Conservation (phyloP, 2,888 invertebrate species). For the Melangyna quadrimaculata region DNA sequence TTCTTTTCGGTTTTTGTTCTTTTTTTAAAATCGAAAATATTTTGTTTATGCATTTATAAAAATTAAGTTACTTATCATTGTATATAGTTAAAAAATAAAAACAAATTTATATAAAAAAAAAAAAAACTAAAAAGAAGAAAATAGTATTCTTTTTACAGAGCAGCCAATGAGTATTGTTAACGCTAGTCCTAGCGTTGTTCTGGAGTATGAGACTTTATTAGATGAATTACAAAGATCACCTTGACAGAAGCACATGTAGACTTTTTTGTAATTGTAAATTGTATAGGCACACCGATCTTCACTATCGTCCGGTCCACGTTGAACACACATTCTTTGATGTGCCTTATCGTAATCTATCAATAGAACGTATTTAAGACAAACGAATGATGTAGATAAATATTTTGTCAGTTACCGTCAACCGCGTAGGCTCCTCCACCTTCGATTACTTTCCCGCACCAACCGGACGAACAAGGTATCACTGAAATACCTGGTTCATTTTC, state of each 20-base stretch:
- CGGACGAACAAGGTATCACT: slow-evolving; percentile 91
- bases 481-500: slow-evolving; percentile 87
- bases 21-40: background rate
- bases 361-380: background rate
- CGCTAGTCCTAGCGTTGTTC: slow-evolving; percentile 5
- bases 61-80: background rate
- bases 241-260: slow-evolving; percentile 94
- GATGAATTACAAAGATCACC: slow-evolving; percentile 91
- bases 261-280: slow-evolving; percentile 89
- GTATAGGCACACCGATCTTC: slow-evolving; percentile 95
- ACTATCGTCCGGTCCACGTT: slow-evolving; percentile 92
- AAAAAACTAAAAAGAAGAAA: slow-evolving; percentile 6
- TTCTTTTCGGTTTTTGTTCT: background rate
- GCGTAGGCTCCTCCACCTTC: slow-evolving; percentile 90
- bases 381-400: slow-evolving; percentile 9
- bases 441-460: slow-evolving; percentile 95
- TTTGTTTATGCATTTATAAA: slow-evolving; percentile 5
- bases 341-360: slow-evolving; percentile 90
- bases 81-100: slow-evolving; percentile 31
- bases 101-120: slow-evolving; percentile 7
- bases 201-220: slow-evolving; percentile 13
- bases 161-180: slow-evolving; percentile 31
- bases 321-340: slow-evolving; percentile 93
- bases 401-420: slow-evolving; percentile 85
- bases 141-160: slow-evolving; percentile 37